Evolutionary conservation across 2,113 vertebrate genomes (phyloP), one percentile per base, ranked within the genome.

Genomic region (Microcebus lehilahytsara): DNA sequence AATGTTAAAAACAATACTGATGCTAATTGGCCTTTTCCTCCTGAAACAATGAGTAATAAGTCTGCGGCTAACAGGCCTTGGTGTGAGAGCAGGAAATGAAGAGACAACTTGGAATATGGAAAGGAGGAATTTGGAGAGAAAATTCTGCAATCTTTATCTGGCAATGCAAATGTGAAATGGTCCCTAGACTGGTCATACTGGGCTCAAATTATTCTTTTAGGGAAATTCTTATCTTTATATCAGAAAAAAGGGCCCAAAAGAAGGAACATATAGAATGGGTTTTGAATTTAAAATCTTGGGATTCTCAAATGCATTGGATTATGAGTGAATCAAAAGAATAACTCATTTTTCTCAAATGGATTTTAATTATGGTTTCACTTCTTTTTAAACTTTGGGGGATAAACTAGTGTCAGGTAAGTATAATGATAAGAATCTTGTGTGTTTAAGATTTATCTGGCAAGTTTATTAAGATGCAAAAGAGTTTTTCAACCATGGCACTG

Each of bases 231-330:
- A 93, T 66, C 37, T 87, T 93, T 93, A 62, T 56, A 83, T n/a
- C 10, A 92, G 88, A 83, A 89, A 78, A 79, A 74, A 8, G 12
- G 2, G 9, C 67, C 30, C 30, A 67, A 87, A 83, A 72, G 34
- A 81, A 84, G 60, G 60, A 81, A 74, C 23, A 37, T 53, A 83
- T 42, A 90, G 34, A 74, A 27, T 42, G n/a, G 19, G 30, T 49
- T 95, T 64, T 94, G 64, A 92, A 92, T 77, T 91, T 77, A 89
- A 81, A 91, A 79, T 60, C 42, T 71, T 94, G 17, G 42, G 27
- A 56, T 83, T 95, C 58, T 37, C 69, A 58, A n/a, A 22, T 85
- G 42, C 93, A 83, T 40, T 7, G 30, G 30, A 67, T 56, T 71
- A 78, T 51, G 37, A 75, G 14, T 64, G 25, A 97, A 69, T 46